Evolutionary conservation across 2,113 vertebrate genomes (phyloP), one percentile per base, ranked within the genome.

Genomic region (Melanostigma gelatinosum): DNA sequence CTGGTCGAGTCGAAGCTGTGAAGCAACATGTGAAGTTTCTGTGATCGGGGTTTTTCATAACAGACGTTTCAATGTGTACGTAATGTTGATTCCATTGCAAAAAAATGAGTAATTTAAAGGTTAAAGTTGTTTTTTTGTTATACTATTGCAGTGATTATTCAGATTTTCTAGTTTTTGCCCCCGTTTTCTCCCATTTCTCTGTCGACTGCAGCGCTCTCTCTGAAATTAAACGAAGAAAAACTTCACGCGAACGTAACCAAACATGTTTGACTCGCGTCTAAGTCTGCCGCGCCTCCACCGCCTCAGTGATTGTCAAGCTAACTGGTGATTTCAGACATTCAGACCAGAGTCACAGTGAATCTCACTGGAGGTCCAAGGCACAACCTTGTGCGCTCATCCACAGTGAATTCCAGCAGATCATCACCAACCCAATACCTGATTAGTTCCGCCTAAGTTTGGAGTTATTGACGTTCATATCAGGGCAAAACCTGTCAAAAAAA

Each of bases 1-100:
- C 58, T 34, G 75, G 34, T 63, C 67, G 75, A 69, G 61, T 72
- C 66, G 60, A 64, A 76, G 54, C 29, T 54, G 48, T 22, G 24
- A 52, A 22, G 27, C 75, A 64, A 73, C 72, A 24, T 63, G 22
- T 1, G 3, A 18, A n/a, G 42, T 69, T 55, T 48, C 34, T 67
- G 34, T 48, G 1, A 40, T 78, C 34, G 44, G n/a, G 34, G 67
- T 68, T 67, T 46, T 42, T 42, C 42, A 10, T 42, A 10, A 42
- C 8, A 42, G 8, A 42, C 3, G 10, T 42, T 12, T 42, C 42
- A 8, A 42, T 42, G 8, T 42, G 42, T 42, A 42, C 11, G 12
- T 42, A 20, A 10, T 74, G 42, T 52, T 22, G 22, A 65, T 29
- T 46, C 8, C 22, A 13, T 20, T 57, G 8, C 11, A 54, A 16